Base-by-base conservation (phyloP, 2,888 invertebrate species). In the Erebia ligea region DNA sequence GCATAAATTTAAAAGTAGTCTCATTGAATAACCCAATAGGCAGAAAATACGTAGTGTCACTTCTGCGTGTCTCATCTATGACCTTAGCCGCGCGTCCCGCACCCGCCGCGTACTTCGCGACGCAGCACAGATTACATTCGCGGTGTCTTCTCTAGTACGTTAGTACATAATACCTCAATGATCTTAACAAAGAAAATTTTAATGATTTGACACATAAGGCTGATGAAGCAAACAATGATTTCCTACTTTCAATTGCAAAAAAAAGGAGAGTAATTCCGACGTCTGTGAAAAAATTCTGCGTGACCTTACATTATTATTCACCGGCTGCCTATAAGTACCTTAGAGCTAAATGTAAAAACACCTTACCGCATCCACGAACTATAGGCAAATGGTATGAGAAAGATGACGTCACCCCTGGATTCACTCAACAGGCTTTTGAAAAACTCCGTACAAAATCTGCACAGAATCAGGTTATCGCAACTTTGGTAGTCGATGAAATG, bases 191-290 rank as follows among this genome's bases (percentile, higher is more conserved):
- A 57, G 57, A 58, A 67, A 57, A 67, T 67, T 67, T 67, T 57
- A 67, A 67, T 57, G 57, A 67, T 58, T 21, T 67, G 25, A 48
- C 57, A 67, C 57, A 67, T 48, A 67, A 48, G 45, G 66, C 66
- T 57, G 66, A 67, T n/a, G 57, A 67, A 57, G 66, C 66, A 42
- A 67, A 67, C 48, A 67, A 67, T 42, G 66, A 67, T 57, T 67
- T 67, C 19, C 15, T 58, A 57, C 57, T 67, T 57, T 57, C 57
- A 48, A 19, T 67, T 42, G 52, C 48, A 25, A 57, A 57, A 57
- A 58, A 67, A 67, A 57, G 42, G 42, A 57, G 58, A 21, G 19
- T 13, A 42, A 40, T 67, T 57, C 21, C 66, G 42, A 56, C 58
- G 48, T 45, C 57, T 67, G 21, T 67, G 21, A 58, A 48, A 66